phyloP scores from a whole-genome alignment of 1,140 invertebrate genomes.

The Lamellibrachia luymesi region DNA sequence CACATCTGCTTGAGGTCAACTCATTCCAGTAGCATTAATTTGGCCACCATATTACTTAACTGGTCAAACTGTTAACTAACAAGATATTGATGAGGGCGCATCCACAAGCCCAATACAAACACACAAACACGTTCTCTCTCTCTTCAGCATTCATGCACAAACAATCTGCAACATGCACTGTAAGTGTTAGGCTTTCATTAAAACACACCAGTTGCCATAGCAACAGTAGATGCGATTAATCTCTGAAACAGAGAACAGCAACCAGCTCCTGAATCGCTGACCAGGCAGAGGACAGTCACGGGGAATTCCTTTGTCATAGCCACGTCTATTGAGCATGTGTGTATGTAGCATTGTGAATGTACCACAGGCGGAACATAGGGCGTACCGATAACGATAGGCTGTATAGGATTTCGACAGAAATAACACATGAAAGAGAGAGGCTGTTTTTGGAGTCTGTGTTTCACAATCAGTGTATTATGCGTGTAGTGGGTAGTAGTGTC shows the following conservation, averaged over 20 bases:
- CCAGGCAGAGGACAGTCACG: background rate
- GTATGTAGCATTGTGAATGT: background rate
- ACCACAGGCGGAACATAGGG: background rate
- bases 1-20: too few relatives aligned
- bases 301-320: background rate
- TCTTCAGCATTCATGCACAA: background rate
- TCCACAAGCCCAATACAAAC: background rate
- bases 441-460: background rate
- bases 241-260: background rate
- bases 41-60: too few relatives aligned
- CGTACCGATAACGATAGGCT: background rate
- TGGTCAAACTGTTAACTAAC: too few relatives aligned
- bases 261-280: background rate
- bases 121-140: background rate
- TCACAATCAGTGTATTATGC: background rate
- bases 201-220: background rate
- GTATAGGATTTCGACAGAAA: slow-evolving; percentile 1
- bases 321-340: background rate
- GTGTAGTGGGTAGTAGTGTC: background rate
- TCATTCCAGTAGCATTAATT: too few relatives aligned
- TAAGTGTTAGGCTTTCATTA: background rate
- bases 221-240: background rate
- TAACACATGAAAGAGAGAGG: background rate
- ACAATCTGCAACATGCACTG: background rate
- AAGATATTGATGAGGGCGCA: too few relatives aligned